Evolutionary conservation across 2,113 vertebrate genomes (phyloP).

Genomic region (Neomonachus schauinslandi): DNA sequence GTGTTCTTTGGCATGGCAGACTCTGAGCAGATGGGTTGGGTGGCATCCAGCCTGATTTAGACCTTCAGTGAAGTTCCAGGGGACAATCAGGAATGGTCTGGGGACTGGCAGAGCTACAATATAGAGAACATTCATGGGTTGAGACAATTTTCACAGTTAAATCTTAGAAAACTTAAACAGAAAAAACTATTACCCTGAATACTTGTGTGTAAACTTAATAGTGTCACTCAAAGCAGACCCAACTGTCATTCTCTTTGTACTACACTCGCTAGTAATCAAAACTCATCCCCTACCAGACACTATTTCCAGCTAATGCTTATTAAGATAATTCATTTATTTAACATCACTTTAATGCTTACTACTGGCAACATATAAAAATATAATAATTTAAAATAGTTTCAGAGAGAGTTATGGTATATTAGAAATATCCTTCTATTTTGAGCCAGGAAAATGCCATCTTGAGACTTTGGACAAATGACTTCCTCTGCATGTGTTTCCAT

Average conservation of each 20-base stretch:
- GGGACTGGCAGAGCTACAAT: not conserved
- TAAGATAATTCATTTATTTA: not conserved
- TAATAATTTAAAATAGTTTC: not conserved
- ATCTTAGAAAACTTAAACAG: not conserved
- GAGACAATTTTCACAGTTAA: not conserved
- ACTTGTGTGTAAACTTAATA: not conserved
- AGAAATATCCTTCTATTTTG: not conserved
- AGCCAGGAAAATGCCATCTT: not conserved
- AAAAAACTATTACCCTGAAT: not conserved
- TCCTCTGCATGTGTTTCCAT: not conserved
- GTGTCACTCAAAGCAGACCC: not conserved
- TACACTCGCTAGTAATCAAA: not conserved
- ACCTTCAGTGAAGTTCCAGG: not conserved
- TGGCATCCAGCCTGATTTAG: not conserved
- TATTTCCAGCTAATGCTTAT: not conserved
- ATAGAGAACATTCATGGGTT: not conserved
- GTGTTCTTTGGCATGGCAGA: not conserved
- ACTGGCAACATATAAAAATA: not conserved
- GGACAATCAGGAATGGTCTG: not conserved
- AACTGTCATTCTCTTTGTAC: not conserved
- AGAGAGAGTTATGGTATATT: not conserved
- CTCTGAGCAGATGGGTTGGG: not conserved
- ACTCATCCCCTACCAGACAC: not conserved
- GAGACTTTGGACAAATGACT: not conserved
- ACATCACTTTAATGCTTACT: not conserved